phyloP scores from a whole-genome alignment of 1,140 invertebrate genomes.

The Bombus affinis region DNA sequence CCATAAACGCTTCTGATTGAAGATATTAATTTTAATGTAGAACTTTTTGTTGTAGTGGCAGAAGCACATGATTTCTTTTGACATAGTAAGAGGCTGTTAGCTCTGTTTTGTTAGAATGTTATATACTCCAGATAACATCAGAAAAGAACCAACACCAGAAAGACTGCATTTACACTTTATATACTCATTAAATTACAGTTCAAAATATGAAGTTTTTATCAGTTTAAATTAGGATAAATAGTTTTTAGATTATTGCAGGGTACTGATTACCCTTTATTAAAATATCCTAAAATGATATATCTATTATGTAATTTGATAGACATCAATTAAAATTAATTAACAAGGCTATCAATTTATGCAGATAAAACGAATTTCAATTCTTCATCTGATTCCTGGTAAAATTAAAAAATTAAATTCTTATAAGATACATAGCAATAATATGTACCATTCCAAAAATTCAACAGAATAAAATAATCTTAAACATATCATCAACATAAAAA shows the following conservation, averaged over 20 bases:
- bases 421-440: slow-evolving; percentile 27
- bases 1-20: slow-evolving; percentile 52
- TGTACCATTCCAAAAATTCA: slow-evolving; percentile 53
- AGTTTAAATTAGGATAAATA: slow-evolving; percentile 69
- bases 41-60: slow-evolving; percentile 60
- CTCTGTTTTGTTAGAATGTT: slow-evolving; percentile 76
- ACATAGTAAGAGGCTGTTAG: slow-evolving; percentile 70
- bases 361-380: slow-evolving; percentile 67
- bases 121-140: slow-evolving; percentile 70
- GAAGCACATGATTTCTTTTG: slow-evolving; percentile 65
- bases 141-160: slow-evolving; percentile 81
- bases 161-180: slow-evolving; percentile 70
- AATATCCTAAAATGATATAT: slow-evolving; percentile 50
- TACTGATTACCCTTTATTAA: slow-evolving; percentile 54
- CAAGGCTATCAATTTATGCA: slow-evolving; percentile 18
- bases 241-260: slow-evolving; percentile 60
- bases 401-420: slow-evolving; percentile 50
- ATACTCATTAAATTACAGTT: slow-evolving; percentile 60
- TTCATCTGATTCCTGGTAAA: slow-evolving; percentile 69
- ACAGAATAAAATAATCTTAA: slow-evolving; percentile 54
- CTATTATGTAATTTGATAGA: slow-evolving; percentile 58
- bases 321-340: slow-evolving; percentile 29
- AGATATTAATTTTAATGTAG: slow-evolving; percentile 52
- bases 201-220: slow-evolving; percentile 60
- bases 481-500: slow-evolving; percentile 34